Base-by-base conservation (phyloP, 2,888 invertebrate genomes). In the Antitype chi region DNA sequence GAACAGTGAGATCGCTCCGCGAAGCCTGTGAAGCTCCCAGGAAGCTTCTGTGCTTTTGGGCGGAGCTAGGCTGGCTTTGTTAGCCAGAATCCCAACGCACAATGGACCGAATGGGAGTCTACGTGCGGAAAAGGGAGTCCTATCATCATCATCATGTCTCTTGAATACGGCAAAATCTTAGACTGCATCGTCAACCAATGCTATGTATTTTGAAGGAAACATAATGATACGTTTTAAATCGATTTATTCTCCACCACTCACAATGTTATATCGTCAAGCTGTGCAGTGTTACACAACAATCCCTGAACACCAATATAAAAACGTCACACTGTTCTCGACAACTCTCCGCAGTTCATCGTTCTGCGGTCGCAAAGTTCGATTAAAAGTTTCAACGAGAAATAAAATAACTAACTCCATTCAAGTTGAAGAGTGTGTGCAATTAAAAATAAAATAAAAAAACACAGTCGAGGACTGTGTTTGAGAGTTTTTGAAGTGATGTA, bases 361-460 rank as follows among this genome's bases (percentile, higher is more conserved):
- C 17, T 8, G 57, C 52, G 68, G 70, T 64, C 13, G 64, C 59
- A 64, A 74, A 69, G 64, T 83, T 83, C 60, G 25, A 79, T 74
- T 52, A 70, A 74, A 78, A 78, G 25, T 68, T 72, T 72, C 20
- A 2, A 25, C 60, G 62, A 74, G 63, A 71, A 79, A 76, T 76
- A 67, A 78, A 70, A 79, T 43, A 63, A 82, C 38, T 53, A 74
- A 74, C 43, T 62, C 25, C 15, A 20, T 47, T 32, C 55, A 63
- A 70, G n/a, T 60, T 80, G 70, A 52, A 55, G 49, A 47, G 66
- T 59, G 52, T 70, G 28, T 60, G 53, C 70, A 76, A 80, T 81
- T 70, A 66, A 74, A 73, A 73, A 52, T 28, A 62, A 57, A 25
- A 71, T 57, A 25, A 28, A 60, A 63, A 69, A 28, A 62, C 25